Conservation (phyloP, 1,140 invertebrate genomes). For the Neuroterus valhalla region DNA sequence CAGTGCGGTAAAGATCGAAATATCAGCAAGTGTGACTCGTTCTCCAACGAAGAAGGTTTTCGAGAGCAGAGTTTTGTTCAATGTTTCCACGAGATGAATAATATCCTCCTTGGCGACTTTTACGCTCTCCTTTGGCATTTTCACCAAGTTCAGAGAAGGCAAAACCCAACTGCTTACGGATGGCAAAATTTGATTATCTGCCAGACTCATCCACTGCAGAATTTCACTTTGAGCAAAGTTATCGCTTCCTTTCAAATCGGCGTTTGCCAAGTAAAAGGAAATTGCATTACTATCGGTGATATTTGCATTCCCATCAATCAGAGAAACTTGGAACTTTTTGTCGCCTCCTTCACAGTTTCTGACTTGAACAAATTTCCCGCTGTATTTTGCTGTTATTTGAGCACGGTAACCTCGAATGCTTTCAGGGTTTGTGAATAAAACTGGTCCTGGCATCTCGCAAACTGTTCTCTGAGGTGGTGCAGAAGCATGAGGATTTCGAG, state of each 20-base stretch:
- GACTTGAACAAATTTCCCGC: slow-evolving; percentile 65
- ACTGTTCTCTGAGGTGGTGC: neutral
- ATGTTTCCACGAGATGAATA: slow-evolving; percentile 55
- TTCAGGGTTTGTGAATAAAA: slow-evolving; percentile 71
- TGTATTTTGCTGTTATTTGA: slow-evolving; percentile 75
- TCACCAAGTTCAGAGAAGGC: slow-evolving; percentile 63
- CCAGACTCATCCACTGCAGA: slow-evolving; percentile 82
- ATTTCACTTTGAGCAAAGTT: slow-evolving; percentile 76
- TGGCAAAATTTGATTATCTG: slow-evolving; percentile 80
- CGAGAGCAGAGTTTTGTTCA: slow-evolving; percentile 79
- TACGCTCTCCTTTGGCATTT: slow-evolving; percentile 41
- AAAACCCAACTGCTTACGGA: slow-evolving; percentile 80
- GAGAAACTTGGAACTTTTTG: slow-evolving; percentile 38
- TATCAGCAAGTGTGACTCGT: slow-evolving; percentile 83
- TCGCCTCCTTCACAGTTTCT: slow-evolving; percentile 34
- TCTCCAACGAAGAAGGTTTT: slow-evolving; percentile 85
- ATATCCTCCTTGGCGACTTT: slow-evolving; percentile 59
- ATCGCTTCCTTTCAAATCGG: slow-evolving; percentile 74
- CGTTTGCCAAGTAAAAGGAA: slow-evolving; percentile 79
- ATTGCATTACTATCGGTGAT: slow-evolving; percentile 82
- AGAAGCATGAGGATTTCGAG: neutral
- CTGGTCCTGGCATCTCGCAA: slow-evolving; percentile 33
- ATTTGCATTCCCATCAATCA: slow-evolving; percentile 71
- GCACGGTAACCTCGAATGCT: slow-evolving; percentile 75
- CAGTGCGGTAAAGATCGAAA: slow-evolving; percentile 79